Base-by-base conservation (phyloP, 1,140 invertebrate species). In the Linepithema humile region DNA sequence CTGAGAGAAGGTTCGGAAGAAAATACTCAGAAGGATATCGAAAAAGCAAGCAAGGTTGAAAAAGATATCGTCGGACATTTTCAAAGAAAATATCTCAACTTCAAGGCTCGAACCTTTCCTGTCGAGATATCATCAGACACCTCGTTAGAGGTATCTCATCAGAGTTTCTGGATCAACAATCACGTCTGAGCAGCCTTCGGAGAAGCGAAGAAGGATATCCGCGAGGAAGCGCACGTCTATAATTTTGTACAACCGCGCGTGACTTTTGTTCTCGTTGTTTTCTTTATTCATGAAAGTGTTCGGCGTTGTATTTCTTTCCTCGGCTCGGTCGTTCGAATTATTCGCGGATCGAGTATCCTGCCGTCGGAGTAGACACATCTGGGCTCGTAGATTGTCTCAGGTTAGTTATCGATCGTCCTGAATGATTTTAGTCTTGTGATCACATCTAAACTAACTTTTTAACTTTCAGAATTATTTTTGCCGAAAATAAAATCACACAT, bases 81-180 rank as follows among this genome's bases (percentile, higher is more conserved):
- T 53, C 26, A 4, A 55, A 70, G 45, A 77, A 43, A 69, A 80
- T 12, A 40, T n/a, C n/a, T n/a, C n/a, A 26, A 60, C 6, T 20
- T 65, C 32, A 20, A 40, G 62, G 17, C 3, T 43, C 48, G 40
- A 80, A 64, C 78, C 15, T 83, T 77, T 43, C 57, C 82, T 77
- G 72, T 62, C 72, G 17, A 75, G 55, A 83, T 74, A 83, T 38
- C n/a, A 48, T 62, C 70, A 17, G 40, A 57, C 40, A 82, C 20
- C n/a, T n/a, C n/a, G n/a, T n/a, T n/a, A n/a, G n/a, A 23, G 32
- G 5, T 64, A 15, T 23, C 43, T 40, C 48, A 48, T 80, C 23
- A n/a, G n/a, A n/a, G n/a, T 80, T 80, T 50, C 65, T 70, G 62
- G 57, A 57, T 57, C 73, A 23, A 26, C 57, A 32, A 75, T 70